Evolutionary conservation across 2,113 vertebrate species (phyloP), one percentile per base, ranked within the genome.

Genomic region (Leiothrix lutea): DNA sequence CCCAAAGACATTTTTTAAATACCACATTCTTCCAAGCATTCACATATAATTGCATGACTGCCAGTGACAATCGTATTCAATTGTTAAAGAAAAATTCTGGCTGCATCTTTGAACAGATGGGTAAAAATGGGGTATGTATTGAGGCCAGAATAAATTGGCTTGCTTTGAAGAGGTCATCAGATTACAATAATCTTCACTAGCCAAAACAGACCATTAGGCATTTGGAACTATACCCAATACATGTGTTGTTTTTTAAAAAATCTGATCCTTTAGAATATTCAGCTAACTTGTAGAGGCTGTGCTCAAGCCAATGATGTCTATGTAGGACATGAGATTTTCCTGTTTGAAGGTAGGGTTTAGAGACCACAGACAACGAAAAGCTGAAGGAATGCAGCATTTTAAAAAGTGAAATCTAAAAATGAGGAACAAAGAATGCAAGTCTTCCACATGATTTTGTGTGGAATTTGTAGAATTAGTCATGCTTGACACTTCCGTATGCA

Each of bases 1-100:
- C 86, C 71, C 88, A 90, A 91, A 94, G 93, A 94, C 92, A 69
- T 90, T 97, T 95, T 85, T 42, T 80, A 91, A 96, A 93, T 88
- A 80, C 29, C 47, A 80, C 56, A 80, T 96, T 93, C 66, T 94
- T 85, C 53, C 35, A 80, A 74, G 54, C 78, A 72, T 88, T 86
- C 78, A 47, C 64, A 47, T 92, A 61, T 83, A 92, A 91, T 95
- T 92, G 85, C 51, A 57, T 36, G 79, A 64, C 71, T 88, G 72
- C 51, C 92, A 78, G 36, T 82, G 86, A 95, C 78, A 94, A 88
- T 95, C 0, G 3, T 38, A 38, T 90, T 91, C 74, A 51, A 4
- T 94, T 94, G 81, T 88, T 89, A 86, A 83, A 78, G 83, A 73
- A 90, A 85, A 58, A 92, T 86, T 94, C 82, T 92, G 91, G 57